Evolutionary conservation across 2,113 vertebrate species (phyloP).

Genomic region (Ornithorhynchus anatinus): DNA sequence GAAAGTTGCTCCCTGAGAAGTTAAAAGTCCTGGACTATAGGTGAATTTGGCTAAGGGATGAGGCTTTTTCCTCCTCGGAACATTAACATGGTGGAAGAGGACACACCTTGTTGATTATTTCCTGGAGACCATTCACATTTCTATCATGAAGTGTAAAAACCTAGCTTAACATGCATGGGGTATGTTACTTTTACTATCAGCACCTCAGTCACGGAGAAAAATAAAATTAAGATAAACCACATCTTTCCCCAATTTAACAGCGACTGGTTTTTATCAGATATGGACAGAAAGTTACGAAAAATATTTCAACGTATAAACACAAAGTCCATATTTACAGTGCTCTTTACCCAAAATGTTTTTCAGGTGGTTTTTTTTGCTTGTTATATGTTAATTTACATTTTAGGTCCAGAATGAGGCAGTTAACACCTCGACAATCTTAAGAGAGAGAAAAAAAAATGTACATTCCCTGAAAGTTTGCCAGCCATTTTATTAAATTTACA

Average conservation of each 20-base stretch:
- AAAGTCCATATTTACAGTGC: not conserved
- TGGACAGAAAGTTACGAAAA: constrained; percentile 11
- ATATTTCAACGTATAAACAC: not conserved
- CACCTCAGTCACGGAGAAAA: not conserved
- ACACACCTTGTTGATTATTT: too few relatives aligned
- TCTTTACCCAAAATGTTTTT: constrained; percentile 5
- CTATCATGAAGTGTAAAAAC: too few relatives aligned
- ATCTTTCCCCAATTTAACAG: constrained; percentile 1
- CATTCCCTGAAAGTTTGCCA: constrained; percentile 24
- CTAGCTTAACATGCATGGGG: too few relatives aligned
- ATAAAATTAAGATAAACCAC: not conserved
- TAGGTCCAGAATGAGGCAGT: not conserved
- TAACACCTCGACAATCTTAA: not conserved
- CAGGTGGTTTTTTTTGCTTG: not conserved
- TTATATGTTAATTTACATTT: not conserved
- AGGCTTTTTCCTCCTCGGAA: constrained; percentile 6
- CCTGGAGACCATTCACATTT: too few relatives aligned
- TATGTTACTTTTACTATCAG: constrained; percentile 10
- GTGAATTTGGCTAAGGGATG: constrained; percentile 34
- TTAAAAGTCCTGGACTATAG: constrained; percentile 34
- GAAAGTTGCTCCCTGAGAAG: constrained; percentile 61
- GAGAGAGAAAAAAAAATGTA: constrained; percentile 32
- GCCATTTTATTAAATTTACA: constrained; percentile 25
- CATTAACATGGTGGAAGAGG: too few relatives aligned
- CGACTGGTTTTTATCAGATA: constrained; percentile 15